Evolutionary conservation across 1,140 invertebrate genomes (phyloP).

Genomic region (Zaprionus davidi): DNA sequence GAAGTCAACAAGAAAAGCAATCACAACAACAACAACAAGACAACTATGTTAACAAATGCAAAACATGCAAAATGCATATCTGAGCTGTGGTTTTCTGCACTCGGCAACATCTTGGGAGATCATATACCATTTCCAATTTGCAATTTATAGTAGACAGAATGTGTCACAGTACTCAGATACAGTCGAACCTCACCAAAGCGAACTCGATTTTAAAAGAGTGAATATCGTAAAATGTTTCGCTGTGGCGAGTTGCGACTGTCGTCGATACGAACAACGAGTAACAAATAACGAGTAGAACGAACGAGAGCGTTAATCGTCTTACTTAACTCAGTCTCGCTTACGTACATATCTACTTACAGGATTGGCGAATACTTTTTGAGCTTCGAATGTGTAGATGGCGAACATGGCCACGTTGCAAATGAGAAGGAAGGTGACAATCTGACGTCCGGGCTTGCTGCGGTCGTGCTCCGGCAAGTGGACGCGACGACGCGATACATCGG

Average conservation of each 20-base stretch:
- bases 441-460: constrained; percentile 95
- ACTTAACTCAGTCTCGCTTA: constrained; percentile 83
- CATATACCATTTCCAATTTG: background rate
- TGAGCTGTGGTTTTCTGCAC: background rate
- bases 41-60: background rate
- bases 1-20: no score
- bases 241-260: background rate
- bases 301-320: constrained; percentile 82
- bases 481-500: constrained; percentile 95
- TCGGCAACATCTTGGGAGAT: background rate
- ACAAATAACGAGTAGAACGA: constrained; percentile 55
- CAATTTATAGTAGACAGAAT: background rate
- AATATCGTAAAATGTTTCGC: background rate
- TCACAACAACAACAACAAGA: background rate
- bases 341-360: constrained; percentile 88
- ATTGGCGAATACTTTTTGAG: constrained; percentile 95
- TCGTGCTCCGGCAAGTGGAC: constrained; percentile 96
- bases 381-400: constrained; percentile 98
- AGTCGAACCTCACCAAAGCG: background rate
- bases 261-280: constrained; percentile 14
- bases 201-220: no score
- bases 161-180: constrained; percentile 2
- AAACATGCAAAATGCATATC: background rate
- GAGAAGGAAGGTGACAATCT: constrained; percentile 97
- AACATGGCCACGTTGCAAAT: constrained; percentile 98